Base-by-base conservation (phyloP, 1,140 invertebrate species). In the Drosophila kikkawai region DNA sequence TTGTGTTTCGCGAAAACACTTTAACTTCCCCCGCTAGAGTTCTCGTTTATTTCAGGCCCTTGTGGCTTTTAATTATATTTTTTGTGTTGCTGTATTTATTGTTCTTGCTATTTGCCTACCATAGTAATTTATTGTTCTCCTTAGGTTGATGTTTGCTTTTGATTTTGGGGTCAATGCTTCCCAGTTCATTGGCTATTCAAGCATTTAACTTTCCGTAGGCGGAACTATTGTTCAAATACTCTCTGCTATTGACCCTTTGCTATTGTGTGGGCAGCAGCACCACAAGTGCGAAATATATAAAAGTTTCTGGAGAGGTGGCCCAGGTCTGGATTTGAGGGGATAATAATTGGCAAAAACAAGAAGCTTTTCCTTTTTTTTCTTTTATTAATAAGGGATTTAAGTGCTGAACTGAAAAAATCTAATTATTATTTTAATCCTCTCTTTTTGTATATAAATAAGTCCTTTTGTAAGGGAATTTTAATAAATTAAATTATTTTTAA, bases 131-230 rank as follows among this genome's bases (percentile, higher is more conserved):
- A 82, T 75, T 65, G 47, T 61, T 64, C 39, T 64, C 41, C 45
- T 48, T 29, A 53, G 56, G 15, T 26, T 55, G 53, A 67, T 29
- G 66, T 64, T 78, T 77, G 64, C 68, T 47, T 67, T 79, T 51
- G 60, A 48, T 60, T 56, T 67, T 61, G 83, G 60, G 83, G 81
- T 87, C 84, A 88, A 75, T 63, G 67, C 61, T 71, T 75, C 32
- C 8, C 50, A 65, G 67, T 32, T 75, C 39, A 29, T 39, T 29
- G 65, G 75, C 57, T 57, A 45, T 79, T 73, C 53, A 73, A 73
- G 29, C 47, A 19, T 47, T 47, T 36, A 41, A 44, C 48, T 56
- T 74, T 67, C 56, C 34, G 57, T 45, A n/a, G 41, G 42, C 47
- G 19, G 17, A 48, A 57, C 59, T 75, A 51, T 67, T 67, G 57